phyloP scores from a whole-genome alignment of 2,888 invertebrate genomes.

The Epistrophella euchroma region DNA sequence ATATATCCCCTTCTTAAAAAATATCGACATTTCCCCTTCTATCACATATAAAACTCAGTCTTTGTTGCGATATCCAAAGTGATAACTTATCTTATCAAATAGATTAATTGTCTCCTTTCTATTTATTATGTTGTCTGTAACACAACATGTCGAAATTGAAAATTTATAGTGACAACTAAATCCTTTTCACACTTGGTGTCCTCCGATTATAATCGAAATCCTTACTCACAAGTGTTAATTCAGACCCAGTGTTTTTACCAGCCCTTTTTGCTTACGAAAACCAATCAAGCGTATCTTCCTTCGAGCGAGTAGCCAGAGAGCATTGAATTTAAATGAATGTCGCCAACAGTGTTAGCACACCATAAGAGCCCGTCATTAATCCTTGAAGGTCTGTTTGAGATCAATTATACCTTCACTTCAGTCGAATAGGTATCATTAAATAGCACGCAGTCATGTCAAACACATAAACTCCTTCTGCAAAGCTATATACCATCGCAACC shows the following conservation, averaged over 20 bases:
- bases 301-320: not conserved
- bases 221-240: constrained; percentile 46
- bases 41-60: not conserved
- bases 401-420: constrained; percentile 35
- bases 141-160: not conserved
- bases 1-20: not conserved
- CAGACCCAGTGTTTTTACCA: constrained; percentile 26
- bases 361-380: constrained; percentile 63
- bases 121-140: constrained; percentile 14
- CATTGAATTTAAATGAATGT: constrained; percentile 43
- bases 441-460: constrained; percentile 59
- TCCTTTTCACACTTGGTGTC: constrained; percentile 50
- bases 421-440: constrained; percentile 26
- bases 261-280: not conserved
- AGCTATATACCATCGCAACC: not conserved
- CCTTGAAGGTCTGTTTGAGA: constrained; percentile 52
- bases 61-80: not conserved
- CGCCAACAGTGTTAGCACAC: constrained; percentile 51
- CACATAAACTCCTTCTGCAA: constrained; percentile 36
- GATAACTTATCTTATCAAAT: constrained; percentile 5
- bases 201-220: constrained; percentile 39
- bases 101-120: constrained; percentile 43
- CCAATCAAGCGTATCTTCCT: constrained; percentile 23
- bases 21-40: not conserved
- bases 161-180: constrained; percentile 63